Conservation (phyloP, 2,113 vertebrate genomes). For the Onychorhynchus coronatus region DNA sequence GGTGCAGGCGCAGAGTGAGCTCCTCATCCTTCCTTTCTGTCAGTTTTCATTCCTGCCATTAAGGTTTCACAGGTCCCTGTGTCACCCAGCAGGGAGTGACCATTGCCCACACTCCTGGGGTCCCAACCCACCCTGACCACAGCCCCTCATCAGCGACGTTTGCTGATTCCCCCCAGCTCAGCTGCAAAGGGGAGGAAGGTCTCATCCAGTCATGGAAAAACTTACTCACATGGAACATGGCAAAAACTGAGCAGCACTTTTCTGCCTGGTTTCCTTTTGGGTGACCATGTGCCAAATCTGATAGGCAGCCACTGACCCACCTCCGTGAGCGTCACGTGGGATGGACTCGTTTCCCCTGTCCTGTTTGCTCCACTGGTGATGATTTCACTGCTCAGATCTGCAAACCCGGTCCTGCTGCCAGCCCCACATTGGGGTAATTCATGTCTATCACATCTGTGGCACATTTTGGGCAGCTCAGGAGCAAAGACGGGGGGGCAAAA, state of each 20-base stretch:
- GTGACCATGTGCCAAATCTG: slow-evolving; percentile 22
- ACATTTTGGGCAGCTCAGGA: background rate
- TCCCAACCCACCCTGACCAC: background rate
- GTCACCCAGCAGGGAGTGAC: background rate
- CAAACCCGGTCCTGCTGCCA: background rate
- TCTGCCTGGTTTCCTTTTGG: background rate
- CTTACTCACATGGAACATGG: background rate
- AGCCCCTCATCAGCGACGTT: background rate
- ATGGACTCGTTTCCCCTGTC: background rate
- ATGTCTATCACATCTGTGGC: accelerated
- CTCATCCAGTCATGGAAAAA: background rate
- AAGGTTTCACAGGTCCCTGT: background rate
- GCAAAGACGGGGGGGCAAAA: background rate
- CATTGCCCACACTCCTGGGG: background rate
- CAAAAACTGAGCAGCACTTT: background rate
- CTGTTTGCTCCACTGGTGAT: background rate
- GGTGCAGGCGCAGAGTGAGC: background rate
- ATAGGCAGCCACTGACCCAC: background rate
- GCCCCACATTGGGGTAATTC: background rate
- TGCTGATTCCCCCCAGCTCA: background rate
- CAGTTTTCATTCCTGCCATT: background rate
- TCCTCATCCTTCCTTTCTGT: background rate
- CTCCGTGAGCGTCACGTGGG: background rate
- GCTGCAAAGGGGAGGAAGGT: background rate
- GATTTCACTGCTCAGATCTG: background rate